Percentiles rank a stretch among this genome's conserved stretches.
These are phyloP conservation scores for Pomacea maculata DNA, from an alignment of 1,140 invertebrate species.

Conservation along the genomic window DNA sequence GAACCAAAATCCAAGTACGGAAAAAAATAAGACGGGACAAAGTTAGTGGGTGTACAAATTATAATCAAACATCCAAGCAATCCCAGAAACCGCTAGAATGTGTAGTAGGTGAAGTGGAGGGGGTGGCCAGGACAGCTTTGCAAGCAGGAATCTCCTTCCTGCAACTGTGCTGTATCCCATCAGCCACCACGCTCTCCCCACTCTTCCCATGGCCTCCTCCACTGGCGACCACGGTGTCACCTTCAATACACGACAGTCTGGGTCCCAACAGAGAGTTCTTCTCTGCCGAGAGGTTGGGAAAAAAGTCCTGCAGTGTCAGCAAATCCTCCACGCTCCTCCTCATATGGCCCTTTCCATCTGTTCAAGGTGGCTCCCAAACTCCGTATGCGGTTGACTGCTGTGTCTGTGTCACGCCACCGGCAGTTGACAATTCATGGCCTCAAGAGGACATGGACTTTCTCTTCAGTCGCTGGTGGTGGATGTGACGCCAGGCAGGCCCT, in stretches of 20 bases:
- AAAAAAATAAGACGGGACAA: no score
- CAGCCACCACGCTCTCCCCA: not conserved
- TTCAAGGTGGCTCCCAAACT: not conserved
- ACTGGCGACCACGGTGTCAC: conserved; percentile 3
- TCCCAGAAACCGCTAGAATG: conserved; percentile 3
- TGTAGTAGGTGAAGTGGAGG: no score
- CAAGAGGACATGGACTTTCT: not conserved
- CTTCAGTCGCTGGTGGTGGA: not conserved
- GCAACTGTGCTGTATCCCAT: not conserved
- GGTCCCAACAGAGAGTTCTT: conserved; percentile 20
- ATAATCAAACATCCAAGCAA: not conserved
- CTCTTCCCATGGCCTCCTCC: not conserved
- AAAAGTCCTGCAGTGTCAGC: conserved; percentile 22
- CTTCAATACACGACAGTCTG: conserved; percentile 12
- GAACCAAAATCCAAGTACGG: no score
- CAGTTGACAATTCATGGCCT: not conserved
- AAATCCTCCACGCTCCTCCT: conserved; percentile 8
- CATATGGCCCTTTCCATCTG: not conserved
- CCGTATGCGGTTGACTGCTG: not conserved
- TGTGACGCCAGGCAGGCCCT: conserved; percentile 19
- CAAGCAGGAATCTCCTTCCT: no score
- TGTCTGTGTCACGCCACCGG: not conserved
- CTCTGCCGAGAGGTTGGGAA: conserved; percentile 9
- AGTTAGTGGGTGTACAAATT: not conserved
- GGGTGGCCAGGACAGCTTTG: no score